Evolutionary conservation across 2,113 vertebrate species (phyloP), one percentile per base, ranked within the genome.

Genomic region (Osmerus mordax): DNA sequence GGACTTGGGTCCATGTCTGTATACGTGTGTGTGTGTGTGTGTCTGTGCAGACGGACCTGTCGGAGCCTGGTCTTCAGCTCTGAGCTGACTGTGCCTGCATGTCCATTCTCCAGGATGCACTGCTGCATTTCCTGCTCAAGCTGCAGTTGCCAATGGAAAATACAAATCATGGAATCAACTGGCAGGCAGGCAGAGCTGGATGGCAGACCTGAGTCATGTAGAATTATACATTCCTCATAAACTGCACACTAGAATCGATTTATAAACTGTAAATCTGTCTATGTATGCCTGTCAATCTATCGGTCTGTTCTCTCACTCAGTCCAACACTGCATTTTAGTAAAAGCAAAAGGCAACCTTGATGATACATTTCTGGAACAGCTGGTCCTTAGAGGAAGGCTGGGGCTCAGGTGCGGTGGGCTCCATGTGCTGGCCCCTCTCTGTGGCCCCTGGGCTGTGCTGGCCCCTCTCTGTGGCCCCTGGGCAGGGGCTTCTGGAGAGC

Each of bases 41-140:
- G 19, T 23, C 9, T 59, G 59, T 28, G 25, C 21, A 8, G n/a
- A 87, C 89, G 90, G 80, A 96, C 95, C 89, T 86, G 87, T 68
- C 65, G 89, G 36, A 96, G 91, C 70, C 93, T 95, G 54, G 91
- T 87, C 74, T 96, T 96, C 56, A 96, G 86, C 53, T 95, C 91
- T 29, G 83, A 86, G 84, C 84, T 87, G 21, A 97, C 80, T 11
- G 88, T 92, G 19, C 92, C 92, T 67, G 92, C 92, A 5, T 92
- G 87, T 83, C 93, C 93, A 75, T 90, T 92, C 51, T 95, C 90
- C 54, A 92, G 73, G 72, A 97, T 92, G 55, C 81, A 84, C 32
- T 89, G 86, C 63, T 85, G 90, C 70, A 97, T 86, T 36, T 92
- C 90, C 52, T 91, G 88, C 71, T 95, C 91, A 79, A 96, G 84